Base-by-base conservation (phyloP, 2,888 invertebrate species). In the Aleiodes alternator region DNA sequence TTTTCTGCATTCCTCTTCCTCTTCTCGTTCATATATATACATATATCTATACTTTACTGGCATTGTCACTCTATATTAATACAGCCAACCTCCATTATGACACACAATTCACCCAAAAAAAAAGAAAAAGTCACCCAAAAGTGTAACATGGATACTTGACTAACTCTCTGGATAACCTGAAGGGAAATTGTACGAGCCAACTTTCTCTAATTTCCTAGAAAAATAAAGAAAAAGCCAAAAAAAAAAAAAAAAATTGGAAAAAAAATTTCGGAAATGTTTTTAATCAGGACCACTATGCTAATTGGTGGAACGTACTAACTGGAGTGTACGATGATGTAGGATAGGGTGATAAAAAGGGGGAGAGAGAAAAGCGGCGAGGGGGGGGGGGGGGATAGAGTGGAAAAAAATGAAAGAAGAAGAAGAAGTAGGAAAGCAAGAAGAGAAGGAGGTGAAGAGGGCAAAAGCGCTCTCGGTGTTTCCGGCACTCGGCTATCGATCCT, bases 261-360 rank as follows among this genome's bases (percentile, higher is more conserved):
- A 48, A 68, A 68, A 23, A 48, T 73, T 74, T 77, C 78, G 75
- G 70, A 78, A 79, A 76, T 77, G 76, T 81, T 83, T 82, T 82
- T 81, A 81, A 83, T 83, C 81, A 82, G 80, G 79, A 82, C 76
- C 79, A 76, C 78, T 78, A 79, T 80, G 80, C 80, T 83, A 83
- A 83, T 83, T 83, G 82, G 78, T 70, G 79, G 80, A 81, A 82
- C 78, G 81, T 80, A 79, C 71, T 59, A 78, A 80, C 79, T 76
- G 75, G 79, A 82, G 79, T 80, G 69, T 72, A 77, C 78, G 76
- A 73, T 72, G 76, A 71, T 77, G 78, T 76, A 72, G 76, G 76
- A 75, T 72, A 72, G 68, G 76, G 68, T 75, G 76, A 76, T 76
- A 75, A 68, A 73, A 76, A 61, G 31, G 72, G 66, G 73, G 72